Evolutionary conservation across 2,797 vertebrate species (phyloP), one percentile per base, ranked within the genome.

Genomic region (Mormyrus proboscirostris): DNA sequence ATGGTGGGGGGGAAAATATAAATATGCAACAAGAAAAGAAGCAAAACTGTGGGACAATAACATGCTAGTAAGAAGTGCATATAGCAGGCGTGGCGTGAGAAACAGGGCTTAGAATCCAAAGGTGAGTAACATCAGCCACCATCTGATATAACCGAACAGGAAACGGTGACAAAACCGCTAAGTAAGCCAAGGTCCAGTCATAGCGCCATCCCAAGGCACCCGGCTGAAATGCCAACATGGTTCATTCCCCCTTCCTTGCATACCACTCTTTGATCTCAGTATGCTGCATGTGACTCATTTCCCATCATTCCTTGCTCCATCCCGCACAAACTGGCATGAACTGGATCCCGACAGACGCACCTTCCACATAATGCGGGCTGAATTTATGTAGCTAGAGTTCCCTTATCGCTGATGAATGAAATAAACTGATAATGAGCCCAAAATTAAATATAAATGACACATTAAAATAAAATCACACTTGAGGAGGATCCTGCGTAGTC

Each of bases 171-270:
- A 47, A 47, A 47, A 9, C 50, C 14, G 29, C 33, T 73, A 33
- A 22, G 44, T 9, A 29, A 51, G n/a, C 10, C 22, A 25, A 25
- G 38, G 57, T 10, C 84, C 84, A 44, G 19, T 53, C 9, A 16
- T 50, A 87, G 47, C n/a, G 41, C 50, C 62, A n/a, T n/a, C n/a
- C 89, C 5, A 57, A 89, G 19, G 4, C 59, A 55, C n/a, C 47
- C 22, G 29, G 47, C 86, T 84, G 88, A 90, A 90, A 91, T 89
- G 89, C 90, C 22, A 88, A 89, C 73, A 86, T 88, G 84, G 62
- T 87, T 62, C 51, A 85, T 44, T 53, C 90, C 82, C 16, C 69
- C 41, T 79, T 62, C 9, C 89, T 89, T 87, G 55, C 88, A 87
- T 87, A 88, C 88, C 89, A 84, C 85, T 84, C 5, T 90, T 89